Percentiles rank a stretch among this genome's conserved stretches.
These are phyloP conservation scores for Marisa cornuarietis DNA, from an alignment of 1,140 invertebrate species.

Conservation along the genomic window DNA sequence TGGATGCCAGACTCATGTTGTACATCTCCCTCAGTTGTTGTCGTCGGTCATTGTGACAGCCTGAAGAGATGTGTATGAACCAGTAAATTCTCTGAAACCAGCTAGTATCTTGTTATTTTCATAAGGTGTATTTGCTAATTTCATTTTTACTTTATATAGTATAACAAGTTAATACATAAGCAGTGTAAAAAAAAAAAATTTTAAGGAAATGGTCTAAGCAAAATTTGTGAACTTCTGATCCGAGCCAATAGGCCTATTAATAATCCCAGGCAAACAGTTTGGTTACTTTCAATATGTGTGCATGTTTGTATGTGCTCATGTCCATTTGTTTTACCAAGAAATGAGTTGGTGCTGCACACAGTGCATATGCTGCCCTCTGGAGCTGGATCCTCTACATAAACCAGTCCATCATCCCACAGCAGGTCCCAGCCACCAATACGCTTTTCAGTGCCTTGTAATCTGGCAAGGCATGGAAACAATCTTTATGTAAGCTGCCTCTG, in stretches of 20 bases:
- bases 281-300: neutral
- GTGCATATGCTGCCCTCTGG: constrained; percentile 36
- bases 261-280: too few species aligned
- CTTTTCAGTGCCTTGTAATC: constrained; percentile 69
- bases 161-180: too few species aligned
- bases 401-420: constrained; percentile 72
- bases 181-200: too few species aligned
- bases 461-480: constrained; percentile 28
- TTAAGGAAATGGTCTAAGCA: too few species aligned
- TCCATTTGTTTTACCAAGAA: constrained; percentile 43
- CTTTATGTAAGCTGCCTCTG: neutral
- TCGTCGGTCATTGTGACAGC: constrained; percentile 52
- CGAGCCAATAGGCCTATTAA: too few species aligned
- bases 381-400: constrained; percentile 58
- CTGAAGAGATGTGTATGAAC: constrained; percentile 33
- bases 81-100: constrained; percentile 1
- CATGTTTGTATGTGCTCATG: neutral
- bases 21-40: constrained; percentile 54
- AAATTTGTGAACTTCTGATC: too few species aligned
- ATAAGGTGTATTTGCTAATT: too few species aligned
- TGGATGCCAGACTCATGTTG: constrained; percentile 38
- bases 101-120: neutral
- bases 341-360: constrained; percentile 48
- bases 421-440: constrained; percentile 73
- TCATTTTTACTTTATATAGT: too few species aligned